These are phyloP conservation scores for Coilia nasus DNA, from an alignment of 2,797 vertebrate genomes.

Conservation along the genomic window DNA sequence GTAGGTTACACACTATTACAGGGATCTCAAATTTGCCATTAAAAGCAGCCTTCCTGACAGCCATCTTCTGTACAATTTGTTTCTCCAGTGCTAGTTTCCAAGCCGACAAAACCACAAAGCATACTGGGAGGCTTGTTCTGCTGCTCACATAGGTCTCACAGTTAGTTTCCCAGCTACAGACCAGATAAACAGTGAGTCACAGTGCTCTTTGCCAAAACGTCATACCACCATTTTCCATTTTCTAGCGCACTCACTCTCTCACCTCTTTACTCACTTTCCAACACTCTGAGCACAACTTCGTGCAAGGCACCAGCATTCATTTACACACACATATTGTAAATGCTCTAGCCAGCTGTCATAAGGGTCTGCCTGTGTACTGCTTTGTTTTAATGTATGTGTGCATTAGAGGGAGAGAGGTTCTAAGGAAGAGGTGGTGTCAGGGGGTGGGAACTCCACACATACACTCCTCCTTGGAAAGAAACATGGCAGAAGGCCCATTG, in stretches of 20 bases:
- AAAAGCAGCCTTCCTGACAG: neutral
- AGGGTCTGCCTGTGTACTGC: neutral
- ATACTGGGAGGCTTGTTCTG: slow-evolving; percentile 32
- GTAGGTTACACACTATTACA: neutral
- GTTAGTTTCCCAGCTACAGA: slow-evolving; percentile 69
- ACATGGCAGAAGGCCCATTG: slow-evolving; percentile 71
- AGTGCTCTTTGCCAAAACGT: slow-evolving; percentile 69
- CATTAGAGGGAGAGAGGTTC: slow-evolving; percentile 41
- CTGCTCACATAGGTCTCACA: slow-evolving; percentile 49
- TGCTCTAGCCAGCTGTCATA: neutral
- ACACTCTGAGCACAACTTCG: slow-evolving; percentile 28
- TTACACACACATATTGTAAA: slow-evolving; percentile 27
- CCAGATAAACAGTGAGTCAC: slow-evolving; percentile 80
- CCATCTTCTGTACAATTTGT: neutral
- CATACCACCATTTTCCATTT: slow-evolving; percentile 75
- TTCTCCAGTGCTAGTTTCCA: neutral
- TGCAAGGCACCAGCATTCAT: neutral
- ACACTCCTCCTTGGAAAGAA: slow-evolving; percentile 76
- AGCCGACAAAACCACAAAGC: slow-evolving; percentile 20
- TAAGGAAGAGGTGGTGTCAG: slow-evolving; percentile 41
- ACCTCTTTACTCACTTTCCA: slow-evolving; percentile 51
- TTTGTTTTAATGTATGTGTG: slow-evolving; percentile 32
- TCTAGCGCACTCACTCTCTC: slow-evolving; percentile 46
- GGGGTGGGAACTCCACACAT: slow-evolving; percentile 57
- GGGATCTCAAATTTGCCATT: neutral